These are phyloP conservation scores for Xiphophorus birchmanni DNA, from an alignment of 2,797 vertebrate genomes.

Conservation along the genomic window DNA sequence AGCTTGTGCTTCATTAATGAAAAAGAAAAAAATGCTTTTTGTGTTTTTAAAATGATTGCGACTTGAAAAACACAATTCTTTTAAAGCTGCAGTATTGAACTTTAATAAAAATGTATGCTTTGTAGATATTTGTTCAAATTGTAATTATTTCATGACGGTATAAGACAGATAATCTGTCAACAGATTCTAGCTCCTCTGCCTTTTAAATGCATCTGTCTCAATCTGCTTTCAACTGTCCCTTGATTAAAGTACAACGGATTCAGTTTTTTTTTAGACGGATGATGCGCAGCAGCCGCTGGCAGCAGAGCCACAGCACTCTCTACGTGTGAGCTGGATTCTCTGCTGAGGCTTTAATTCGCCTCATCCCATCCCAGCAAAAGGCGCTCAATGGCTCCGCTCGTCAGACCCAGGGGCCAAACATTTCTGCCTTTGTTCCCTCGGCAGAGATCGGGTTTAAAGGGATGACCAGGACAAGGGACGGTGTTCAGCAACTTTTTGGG, in stretches of 20 bases:
- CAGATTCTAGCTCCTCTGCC: no score
- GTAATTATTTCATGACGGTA: no score
- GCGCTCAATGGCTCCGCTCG: constrained; percentile 72
- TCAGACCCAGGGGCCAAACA: constrained; percentile 71
- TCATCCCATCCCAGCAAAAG: constrained; percentile 72
- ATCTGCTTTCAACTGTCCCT: constrained; percentile 16
- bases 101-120: no score
- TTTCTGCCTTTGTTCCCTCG: constrained; percentile 75
- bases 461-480: constrained; percentile 52
- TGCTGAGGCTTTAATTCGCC: constrained; percentile 77
- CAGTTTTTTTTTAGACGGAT: constrained; percentile 52
- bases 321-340: constrained; percentile 76
- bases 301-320: constrained; percentile 53
- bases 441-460: constrained; percentile 74
- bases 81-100: not conserved
- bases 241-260: constrained; percentile 40
- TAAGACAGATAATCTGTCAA: no score
- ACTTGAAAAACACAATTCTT: not conserved
- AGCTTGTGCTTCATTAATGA: constrained; percentile 7
- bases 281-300: constrained; percentile 62
- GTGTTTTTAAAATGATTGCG: constrained; percentile 1
- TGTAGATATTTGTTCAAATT: no score
- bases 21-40: not conserved
- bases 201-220: constrained; percentile 8
- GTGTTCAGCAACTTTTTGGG: constrained; percentile 70